Evolutionary conservation across 2,888 invertebrate species (phyloP), one percentile per base, ranked within the genome.

Genomic region (Xestia xanthographa): DNA sequence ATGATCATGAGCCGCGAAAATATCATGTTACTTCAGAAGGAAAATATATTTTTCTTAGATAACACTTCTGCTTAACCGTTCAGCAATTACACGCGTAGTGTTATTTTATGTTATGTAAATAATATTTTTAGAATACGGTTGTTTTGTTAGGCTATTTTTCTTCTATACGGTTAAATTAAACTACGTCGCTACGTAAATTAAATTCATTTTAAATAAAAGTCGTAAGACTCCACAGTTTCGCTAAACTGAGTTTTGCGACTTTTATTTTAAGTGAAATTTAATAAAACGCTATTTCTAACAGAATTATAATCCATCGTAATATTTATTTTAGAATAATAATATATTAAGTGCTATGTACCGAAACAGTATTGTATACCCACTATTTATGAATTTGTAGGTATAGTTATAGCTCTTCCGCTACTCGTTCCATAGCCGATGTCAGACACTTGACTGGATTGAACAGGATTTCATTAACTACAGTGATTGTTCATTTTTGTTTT

Each of bases 1-100:
- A 85, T 58, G 58, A 80, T 8, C 86, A 85, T 71, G 29, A 20
- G 2, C 76, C 72, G 11, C 77, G 80, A 11, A 67, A 60, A 1
- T 83, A 34, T 38, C 67, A 65, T 26, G n/a, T 79, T 48, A 65
- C 82, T 38, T 0, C 63, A 43, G 14, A 29, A 14, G 79, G 82
- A 29, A 79, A 50, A 68, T 81, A 79, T 45, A 2, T 67, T 0
- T 81, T 79, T 48, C 48, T 2, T 29, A 79, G 38, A 22, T 79
- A 43, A 38, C 8, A 29, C n/a, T 12, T 26, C n/a, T 53, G 5
- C n/a, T 5, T 12, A 53, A 12, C 53, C n/a, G 11, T 53, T 5
- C 4, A 12, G 53, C 12, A 53, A n/a, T 53, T 53, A 53, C n/a
- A 26, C 2, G 2, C 12, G 26, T 56, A 12, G 12, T 56, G 53